phyloP scores from a whole-genome alignment of 2,113 vertebrate genomes.

The Trichomycterus rosablanca region DNA sequence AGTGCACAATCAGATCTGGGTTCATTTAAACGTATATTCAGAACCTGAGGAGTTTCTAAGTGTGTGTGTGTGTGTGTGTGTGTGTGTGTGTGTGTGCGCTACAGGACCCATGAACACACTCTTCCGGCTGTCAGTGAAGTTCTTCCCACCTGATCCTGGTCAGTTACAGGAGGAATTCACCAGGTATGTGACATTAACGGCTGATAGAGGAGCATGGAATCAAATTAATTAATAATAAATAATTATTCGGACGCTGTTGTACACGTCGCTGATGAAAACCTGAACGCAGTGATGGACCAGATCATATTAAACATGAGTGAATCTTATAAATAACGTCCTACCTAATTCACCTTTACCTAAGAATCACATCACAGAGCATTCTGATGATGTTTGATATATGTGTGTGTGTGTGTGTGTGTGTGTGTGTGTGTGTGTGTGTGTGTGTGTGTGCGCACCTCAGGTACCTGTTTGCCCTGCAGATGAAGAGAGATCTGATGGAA shows the following conservation, averaged over 20 bases:
- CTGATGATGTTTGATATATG: too few relatives aligned
- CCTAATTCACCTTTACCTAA: too few relatives aligned
- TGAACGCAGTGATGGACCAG: too few relatives aligned
- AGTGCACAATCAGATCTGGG: constrained; percentile 56
- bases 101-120: constrained; percentile 83
- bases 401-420: background rate
- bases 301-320: too few relatives aligned
- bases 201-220: too few relatives aligned
- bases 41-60: background rate
- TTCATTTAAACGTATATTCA: background rate
- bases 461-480: constrained; percentile 91
- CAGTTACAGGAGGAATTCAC: constrained; percentile 96
- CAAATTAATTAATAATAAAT: too few relatives aligned
- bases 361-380: too few relatives aligned
- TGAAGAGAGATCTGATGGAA: constrained; percentile 88
- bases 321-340: too few relatives aligned
- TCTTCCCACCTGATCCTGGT: constrained; percentile 94
- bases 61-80: constrained; percentile 5
- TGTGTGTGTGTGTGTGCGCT: constrained; percentile 37
- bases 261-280: too few relatives aligned
- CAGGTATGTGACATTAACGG: constrained; percentile 61
- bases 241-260: too few relatives aligned
- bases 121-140: constrained; percentile 91
- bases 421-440: background rate
- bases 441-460: constrained; percentile 56